These are phyloP conservation scores for Formicarius rufipectus DNA, from an alignment of 2,113 vertebrate genomes.

Conservation along the genomic window DNA sequence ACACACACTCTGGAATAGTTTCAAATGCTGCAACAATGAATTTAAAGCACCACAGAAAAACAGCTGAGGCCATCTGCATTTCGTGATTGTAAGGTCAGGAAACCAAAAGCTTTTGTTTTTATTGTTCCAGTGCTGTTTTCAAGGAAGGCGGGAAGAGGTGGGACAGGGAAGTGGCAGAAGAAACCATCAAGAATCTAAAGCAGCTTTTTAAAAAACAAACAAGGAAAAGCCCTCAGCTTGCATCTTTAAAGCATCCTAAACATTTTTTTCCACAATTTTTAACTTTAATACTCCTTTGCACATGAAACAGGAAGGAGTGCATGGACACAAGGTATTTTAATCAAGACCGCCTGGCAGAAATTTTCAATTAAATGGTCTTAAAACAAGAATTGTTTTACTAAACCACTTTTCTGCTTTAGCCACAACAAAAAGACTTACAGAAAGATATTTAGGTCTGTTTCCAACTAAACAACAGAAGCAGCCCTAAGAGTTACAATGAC, in stretches of 20 bases:
- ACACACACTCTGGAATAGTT: not conserved
- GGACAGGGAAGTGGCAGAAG: not conserved
- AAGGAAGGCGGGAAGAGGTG: not conserved
- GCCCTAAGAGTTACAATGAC: not conserved
- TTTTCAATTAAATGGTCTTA: not conserved
- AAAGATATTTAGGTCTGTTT: not conserved
- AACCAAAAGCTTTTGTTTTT: conserved; percentile 39
- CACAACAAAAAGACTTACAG: not conserved
- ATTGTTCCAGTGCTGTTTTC: not conserved
- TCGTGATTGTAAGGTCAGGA: not conserved
- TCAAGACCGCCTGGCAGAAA: not conserved
- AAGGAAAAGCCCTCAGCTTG: not conserved
- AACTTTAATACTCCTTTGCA: not conserved
- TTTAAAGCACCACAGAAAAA: not conserved
- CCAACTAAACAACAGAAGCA: not conserved
- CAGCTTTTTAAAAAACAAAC: not conserved
- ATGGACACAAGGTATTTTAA: not conserved
- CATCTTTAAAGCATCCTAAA: not conserved
- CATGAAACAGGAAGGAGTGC: not conserved
- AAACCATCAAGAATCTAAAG: not conserved
- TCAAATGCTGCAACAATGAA: not conserved
- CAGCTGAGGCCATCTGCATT: not conserved
- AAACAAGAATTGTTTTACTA: not conserved
- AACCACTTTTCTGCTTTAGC: not conserved
- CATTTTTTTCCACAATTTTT: not conserved